phyloP scores from a whole-genome alignment of 2,888 invertebrate genomes.

The Drosophila testacea region DNA sequence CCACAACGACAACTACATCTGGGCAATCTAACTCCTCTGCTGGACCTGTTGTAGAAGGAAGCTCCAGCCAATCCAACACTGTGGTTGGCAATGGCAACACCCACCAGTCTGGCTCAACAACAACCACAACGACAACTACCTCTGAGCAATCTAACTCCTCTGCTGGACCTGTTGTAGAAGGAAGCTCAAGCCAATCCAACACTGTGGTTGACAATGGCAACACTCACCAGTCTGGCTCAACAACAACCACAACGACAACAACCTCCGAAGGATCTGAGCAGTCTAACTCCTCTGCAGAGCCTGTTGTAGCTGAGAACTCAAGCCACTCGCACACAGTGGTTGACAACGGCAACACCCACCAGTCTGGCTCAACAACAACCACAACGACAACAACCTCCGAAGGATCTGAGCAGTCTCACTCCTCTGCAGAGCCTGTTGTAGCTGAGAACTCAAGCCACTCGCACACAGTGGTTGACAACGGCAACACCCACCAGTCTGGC shows the following conservation, averaged over 20 bases:
- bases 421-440: not conserved
- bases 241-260: constrained; percentile 16
- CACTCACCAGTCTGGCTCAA: constrained; percentile 11
- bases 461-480: not conserved
- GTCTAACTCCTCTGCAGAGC: not conserved
- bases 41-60: not conserved
- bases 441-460: not conserved
- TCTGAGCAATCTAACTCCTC: not conserved
- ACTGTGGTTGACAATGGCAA: constrained; percentile 6
- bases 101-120: constrained; percentile 14
- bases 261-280: constrained; percentile 4
- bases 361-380: constrained; percentile 12
- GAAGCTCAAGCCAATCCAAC: not conserved
- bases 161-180: not conserved
- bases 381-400: constrained; percentile 13
- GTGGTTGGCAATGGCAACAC: constrained; percentile 4
- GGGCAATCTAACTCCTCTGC: not conserved
- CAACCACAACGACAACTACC: constrained; percentile 13
- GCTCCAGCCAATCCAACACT: not conserved
- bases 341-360: constrained; percentile 3
- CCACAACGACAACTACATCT: constrained; percentile 2
- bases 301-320: not conserved
- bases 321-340: not conserved
- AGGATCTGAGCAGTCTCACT: constrained; percentile 1
- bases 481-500: constrained; percentile 16